Evolutionary conservation across 1,140 invertebrate species (phyloP).

Genomic region (Frieseomelitta varia): DNA sequence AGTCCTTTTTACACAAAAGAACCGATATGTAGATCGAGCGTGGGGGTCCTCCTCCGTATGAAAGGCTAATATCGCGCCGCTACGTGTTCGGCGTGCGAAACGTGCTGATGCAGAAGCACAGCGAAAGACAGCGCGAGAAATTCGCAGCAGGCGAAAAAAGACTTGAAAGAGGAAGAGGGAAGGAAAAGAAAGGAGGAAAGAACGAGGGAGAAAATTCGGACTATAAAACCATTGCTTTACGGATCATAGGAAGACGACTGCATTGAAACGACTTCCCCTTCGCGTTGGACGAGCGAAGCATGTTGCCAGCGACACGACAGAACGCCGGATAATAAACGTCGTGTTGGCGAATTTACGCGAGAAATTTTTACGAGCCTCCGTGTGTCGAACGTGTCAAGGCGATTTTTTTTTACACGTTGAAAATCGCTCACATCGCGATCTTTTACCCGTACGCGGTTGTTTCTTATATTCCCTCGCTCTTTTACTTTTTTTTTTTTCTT

Average conservation of each 20-base stretch:
- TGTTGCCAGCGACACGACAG: slow-evolving; percentile 18
- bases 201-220: slow-evolving; percentile 43
- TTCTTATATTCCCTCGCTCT: background rate
- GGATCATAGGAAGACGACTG: slow-evolving; percentile 64
- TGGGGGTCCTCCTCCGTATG: slow-evolving; percentile 70
- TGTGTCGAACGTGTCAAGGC: background rate
- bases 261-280: slow-evolving; percentile 54
- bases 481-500: background rate
- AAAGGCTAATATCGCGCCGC: slow-evolving; percentile 77
- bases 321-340: slow-evolving; percentile 31
- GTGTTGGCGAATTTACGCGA: slow-evolving; percentile 6
- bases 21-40: slow-evolving; percentile 76
- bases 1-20: slow-evolving; percentile 79
- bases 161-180: slow-evolving; percentile 7
- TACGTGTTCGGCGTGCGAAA: slow-evolving; percentile 74
- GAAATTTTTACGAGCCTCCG: slow-evolving; percentile 28
- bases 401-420: background rate
- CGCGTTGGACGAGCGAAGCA: background rate
- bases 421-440: background rate
- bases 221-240: slow-evolving; percentile 68
- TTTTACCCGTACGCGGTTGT: background rate
- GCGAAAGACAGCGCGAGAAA: slow-evolving; percentile 31
- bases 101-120: slow-evolving; percentile 1
- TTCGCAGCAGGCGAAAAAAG: slow-evolving; percentile 28
- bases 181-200: slow-evolving; percentile 23